Conservation (phyloP, 1,140 invertebrate species). For the Ceratoteleas bidentatus region DNA sequence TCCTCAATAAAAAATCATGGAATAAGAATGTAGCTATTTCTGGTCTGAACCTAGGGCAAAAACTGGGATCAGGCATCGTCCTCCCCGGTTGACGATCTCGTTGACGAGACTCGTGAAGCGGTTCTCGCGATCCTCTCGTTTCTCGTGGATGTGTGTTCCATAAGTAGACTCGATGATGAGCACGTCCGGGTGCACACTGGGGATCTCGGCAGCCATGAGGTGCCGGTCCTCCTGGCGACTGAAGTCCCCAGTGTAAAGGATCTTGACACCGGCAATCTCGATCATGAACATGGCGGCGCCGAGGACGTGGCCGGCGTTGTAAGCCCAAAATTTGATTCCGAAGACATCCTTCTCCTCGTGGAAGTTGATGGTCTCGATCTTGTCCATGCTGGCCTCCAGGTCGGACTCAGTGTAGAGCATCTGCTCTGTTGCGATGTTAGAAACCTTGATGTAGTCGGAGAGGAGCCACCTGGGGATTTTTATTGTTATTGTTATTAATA, state of each 20-base stretch:
- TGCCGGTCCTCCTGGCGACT: slow-evolving; percentile 99
- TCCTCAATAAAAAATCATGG: too few species aligned
- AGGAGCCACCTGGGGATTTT: slow-evolving; percentile 90
- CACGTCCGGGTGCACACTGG: slow-evolving; percentile 96
- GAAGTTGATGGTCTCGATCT: slow-evolving; percentile 99
- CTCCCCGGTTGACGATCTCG: slow-evolving; percentile 97
- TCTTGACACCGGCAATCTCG: slow-evolving; percentile 95
- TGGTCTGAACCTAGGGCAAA: slow-evolving; percentile 99
- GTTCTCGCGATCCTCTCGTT: slow-evolving; percentile 96
- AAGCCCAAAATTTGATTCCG: slow-evolving; percentile 98
- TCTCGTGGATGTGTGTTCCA: slow-evolving; percentile 99
- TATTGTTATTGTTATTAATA: background rate
- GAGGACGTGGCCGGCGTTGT: slow-evolving; percentile 99
- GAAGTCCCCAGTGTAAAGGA: slow-evolving; percentile 99
- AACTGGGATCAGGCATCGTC: slow-evolving; percentile 98
- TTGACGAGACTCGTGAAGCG: slow-evolving; percentile 97
- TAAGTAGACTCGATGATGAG: slow-evolving; percentile 99
- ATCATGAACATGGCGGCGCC: slow-evolving; percentile 99
- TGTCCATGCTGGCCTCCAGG: slow-evolving; percentile 98
- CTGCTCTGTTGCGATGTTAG: slow-evolving; percentile 98
- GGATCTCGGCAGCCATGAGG: slow-evolving; percentile 99
- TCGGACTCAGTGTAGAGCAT: slow-evolving; percentile 99
- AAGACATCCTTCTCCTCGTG: slow-evolving; percentile 99
- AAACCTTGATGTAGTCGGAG: slow-evolving; percentile 99
- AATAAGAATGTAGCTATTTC: too few species aligned